Conservation (phyloP, 2,888 invertebrate genomes). For the Dimorphilus gyrociliatus region DNA sequence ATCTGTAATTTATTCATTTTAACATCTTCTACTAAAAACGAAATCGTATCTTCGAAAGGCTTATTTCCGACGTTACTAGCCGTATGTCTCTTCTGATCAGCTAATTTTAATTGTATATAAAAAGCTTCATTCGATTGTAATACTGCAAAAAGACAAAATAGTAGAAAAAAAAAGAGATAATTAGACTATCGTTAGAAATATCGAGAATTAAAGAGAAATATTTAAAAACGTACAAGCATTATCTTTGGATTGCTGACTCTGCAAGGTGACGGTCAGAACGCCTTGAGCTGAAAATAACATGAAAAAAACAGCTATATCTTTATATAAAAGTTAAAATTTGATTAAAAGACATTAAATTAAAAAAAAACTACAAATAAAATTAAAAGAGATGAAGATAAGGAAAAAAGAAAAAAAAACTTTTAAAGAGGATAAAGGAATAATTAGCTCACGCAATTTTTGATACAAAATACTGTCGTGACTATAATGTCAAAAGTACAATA, state of each 20-base stretch:
- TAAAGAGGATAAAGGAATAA: no score
- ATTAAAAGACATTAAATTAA: not conserved
- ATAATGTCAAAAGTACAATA: no score
- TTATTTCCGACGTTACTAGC: conserved; percentile 29
- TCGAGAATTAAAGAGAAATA: no score
- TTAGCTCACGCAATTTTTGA: no score
- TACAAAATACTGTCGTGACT: no score
- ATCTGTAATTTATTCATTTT: conserved; percentile 38
- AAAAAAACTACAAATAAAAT: not conserved
- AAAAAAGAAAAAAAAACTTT: no score
- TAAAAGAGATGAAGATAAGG: no score
- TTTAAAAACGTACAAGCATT: no score
- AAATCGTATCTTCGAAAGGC: conserved; percentile 41
- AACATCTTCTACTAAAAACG: conserved; percentile 41
- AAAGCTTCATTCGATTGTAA: conserved; percentile 35
- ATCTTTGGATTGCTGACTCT: conserved; percentile 19
- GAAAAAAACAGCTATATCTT: not conserved
- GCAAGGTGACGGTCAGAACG: conserved; percentile 40
- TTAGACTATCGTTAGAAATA: not conserved
- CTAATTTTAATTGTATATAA: conserved; percentile 40
- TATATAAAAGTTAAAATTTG: not conserved
- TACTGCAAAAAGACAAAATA: not conserved
- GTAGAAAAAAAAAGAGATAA: not conserved
- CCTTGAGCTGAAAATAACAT: conserved; percentile 33
- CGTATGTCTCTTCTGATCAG: conserved; percentile 39